Evolutionary conservation across 2,888 invertebrate genomes (phyloP).

Genomic region (Harmothoe impar): DNA sequence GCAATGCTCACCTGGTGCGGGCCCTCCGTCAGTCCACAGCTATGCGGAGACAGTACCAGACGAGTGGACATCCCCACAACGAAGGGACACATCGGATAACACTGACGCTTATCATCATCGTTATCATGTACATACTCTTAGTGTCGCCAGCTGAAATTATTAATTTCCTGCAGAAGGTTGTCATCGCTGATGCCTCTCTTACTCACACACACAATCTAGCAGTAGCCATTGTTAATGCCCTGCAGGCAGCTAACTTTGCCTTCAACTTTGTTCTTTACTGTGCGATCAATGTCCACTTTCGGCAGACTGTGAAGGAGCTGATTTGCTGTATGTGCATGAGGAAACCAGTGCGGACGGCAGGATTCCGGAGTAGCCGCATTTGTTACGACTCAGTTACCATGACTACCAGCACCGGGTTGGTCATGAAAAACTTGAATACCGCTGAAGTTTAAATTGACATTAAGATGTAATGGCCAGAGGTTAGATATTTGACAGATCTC

Average conservation of each 20-base stretch:
- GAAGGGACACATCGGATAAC: slow-evolving; percentile 73
- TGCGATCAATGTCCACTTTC: slow-evolving; percentile 70
- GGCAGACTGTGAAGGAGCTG: slow-evolving; percentile 61
- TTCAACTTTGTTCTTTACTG: slow-evolving; percentile 73
- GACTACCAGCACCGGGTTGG: not conserved
- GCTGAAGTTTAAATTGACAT: not conserved
- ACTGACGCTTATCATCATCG: slow-evolving; percentile 80
- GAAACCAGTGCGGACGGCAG: not conserved
- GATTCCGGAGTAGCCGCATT: not conserved
- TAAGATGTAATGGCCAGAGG: no score
- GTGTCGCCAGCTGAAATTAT: slow-evolving; percentile 81
- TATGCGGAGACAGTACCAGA: slow-evolving; percentile 62
- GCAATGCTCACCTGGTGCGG: slow-evolving; percentile 79
- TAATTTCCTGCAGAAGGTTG: slow-evolving; percentile 74
- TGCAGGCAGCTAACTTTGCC: slow-evolving; percentile 71
- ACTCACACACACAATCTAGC: slow-evolving; percentile 65
- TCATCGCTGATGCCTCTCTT: slow-evolving; percentile 64
- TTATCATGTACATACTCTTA: slow-evolving; percentile 79
- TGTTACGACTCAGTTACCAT: slow-evolving; percentile 45
- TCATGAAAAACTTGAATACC: not conserved
- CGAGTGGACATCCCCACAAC: not conserved
- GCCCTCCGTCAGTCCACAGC: slow-evolving; percentile 66
- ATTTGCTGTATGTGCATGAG: slow-evolving; percentile 41
- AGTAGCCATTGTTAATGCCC: slow-evolving; percentile 67
- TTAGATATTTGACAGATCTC: no score